phyloP scores from a whole-genome alignment of 2,888 invertebrate genomes.

The Noctua pronuba region DNA sequence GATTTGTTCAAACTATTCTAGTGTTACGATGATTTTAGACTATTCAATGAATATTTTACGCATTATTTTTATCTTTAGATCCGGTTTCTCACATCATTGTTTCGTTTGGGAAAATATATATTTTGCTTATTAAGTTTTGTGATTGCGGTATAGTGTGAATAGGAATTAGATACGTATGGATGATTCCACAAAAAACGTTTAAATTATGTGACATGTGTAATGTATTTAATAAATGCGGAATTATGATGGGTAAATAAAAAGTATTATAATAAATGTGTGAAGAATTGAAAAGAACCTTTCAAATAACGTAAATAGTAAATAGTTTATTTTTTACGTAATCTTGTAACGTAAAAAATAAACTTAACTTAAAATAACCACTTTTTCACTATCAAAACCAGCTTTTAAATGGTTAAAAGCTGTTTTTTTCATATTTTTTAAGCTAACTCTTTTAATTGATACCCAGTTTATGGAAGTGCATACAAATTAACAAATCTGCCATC shows the following conservation, averaged over 20 bases:
- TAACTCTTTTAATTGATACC: not conserved
- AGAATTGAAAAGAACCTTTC: too few relatives aligned
- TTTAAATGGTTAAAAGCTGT: too few relatives aligned
- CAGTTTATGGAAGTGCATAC: not conserved
- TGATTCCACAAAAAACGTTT: not conserved
- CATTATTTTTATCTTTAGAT: constrained; percentile 48
- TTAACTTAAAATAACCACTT: too few relatives aligned
- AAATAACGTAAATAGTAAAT: too few relatives aligned
- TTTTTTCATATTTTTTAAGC: not conserved
- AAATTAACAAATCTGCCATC: not conserved
- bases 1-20: constrained; percentile 58
- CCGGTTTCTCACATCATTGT: constrained; percentile 39
- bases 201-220: not conserved
- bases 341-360: too few relatives aligned
- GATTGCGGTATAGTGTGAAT: not conserved
- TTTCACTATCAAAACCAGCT: too few relatives aligned
- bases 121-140: constrained; percentile 1
- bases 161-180: not conserved
- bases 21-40: constrained; percentile 52
- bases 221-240: too few relatives aligned
- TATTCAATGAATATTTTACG: constrained; percentile 62
- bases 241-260: not conserved
- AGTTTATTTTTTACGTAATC: too few relatives aligned
- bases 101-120: constrained; percentile 20
- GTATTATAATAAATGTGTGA: not conserved